phyloP scores from a whole-genome alignment of 2,797 vertebrate genomes.

The Sebastes vulpes region DNA sequence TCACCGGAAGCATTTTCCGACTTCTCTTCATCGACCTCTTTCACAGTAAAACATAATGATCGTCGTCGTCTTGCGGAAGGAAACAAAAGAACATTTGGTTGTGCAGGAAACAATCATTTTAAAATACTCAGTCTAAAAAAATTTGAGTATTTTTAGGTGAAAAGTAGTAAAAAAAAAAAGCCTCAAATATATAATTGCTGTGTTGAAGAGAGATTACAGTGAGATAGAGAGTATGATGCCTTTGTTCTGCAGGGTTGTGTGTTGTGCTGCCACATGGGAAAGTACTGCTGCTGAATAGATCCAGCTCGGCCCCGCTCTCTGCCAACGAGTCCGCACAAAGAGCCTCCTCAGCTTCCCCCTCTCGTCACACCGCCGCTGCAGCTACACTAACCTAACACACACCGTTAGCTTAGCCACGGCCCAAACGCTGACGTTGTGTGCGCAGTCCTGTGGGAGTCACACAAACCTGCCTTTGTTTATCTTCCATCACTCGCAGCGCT shows the following conservation, averaged over 20 bases:
- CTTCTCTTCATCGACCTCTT: conserved; percentile 39
- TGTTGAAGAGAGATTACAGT: not conserved
- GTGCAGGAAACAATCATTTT: not conserved
- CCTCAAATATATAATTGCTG: not conserved
- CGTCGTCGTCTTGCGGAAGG: not conserved
- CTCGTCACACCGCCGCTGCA: not conserved
- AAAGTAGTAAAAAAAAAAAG: not conserved
- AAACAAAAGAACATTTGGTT: not conserved
- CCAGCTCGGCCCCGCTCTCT: conserved; percentile 48
- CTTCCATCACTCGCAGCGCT: conserved; percentile 59
- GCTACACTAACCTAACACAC: conserved; percentile 7
- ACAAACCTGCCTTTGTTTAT: conserved; percentile 61
- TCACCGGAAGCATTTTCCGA: conserved; percentile 32
- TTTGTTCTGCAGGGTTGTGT: conserved; percentile 45
- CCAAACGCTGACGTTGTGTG: conserved; percentile 21
- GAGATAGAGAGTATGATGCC: not conserved
- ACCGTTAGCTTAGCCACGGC: conserved; percentile 9
- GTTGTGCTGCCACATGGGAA: conserved; percentile 58
- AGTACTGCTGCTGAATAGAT: conserved; percentile 53
- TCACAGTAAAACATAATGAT: conserved; percentile 27
- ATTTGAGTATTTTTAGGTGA: too few relatives aligned
- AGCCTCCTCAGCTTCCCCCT: conserved; percentile 58
- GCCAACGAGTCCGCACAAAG: conserved; percentile 68
- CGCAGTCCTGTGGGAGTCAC: conserved; percentile 17
- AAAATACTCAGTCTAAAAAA: not conserved